phyloP scores from a whole-genome alignment of 2,797 vertebrate species.

The Phataginus tricuspis region DNA sequence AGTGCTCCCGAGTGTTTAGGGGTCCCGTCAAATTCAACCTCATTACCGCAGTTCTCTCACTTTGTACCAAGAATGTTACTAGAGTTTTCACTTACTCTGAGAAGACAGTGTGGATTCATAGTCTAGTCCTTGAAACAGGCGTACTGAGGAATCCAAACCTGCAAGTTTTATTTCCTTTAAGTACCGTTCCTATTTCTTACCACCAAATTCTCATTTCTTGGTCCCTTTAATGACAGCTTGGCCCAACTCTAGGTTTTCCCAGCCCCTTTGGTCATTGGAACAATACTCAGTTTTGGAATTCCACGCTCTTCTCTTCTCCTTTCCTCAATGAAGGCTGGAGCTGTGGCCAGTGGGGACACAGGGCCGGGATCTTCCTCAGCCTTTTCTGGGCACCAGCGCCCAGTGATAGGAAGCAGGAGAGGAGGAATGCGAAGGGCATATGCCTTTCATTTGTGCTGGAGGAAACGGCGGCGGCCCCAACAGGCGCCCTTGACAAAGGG shows the following conservation, averaged over 20 bases:
- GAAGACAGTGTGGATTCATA: background rate
- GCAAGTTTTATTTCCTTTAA: background rate
- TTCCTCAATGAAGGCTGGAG: background rate
- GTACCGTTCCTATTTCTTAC: background rate
- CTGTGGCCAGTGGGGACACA: background rate
- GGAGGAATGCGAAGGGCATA: background rate
- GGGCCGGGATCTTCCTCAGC: background rate
- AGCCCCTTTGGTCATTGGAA: background rate
- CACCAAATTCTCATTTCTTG: background rate
- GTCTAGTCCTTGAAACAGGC: background rate
- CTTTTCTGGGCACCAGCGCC: background rate
- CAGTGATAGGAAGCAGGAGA: background rate
- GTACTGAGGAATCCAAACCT: background rate
- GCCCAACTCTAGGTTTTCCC: background rate
- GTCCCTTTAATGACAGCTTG: background rate
- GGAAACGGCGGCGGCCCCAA: background rate
- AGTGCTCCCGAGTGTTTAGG: background rate
- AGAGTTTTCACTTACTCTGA: background rate
- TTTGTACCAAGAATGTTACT: no score
- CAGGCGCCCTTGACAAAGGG: background rate
- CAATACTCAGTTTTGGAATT: background rate
- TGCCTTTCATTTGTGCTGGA: background rate
- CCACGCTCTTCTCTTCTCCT: background rate
- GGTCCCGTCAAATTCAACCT: background rate
- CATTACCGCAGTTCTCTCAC: background rate